Conservation (phyloP, 2,888 invertebrate species). For the Ophonus ardosiacus region DNA sequence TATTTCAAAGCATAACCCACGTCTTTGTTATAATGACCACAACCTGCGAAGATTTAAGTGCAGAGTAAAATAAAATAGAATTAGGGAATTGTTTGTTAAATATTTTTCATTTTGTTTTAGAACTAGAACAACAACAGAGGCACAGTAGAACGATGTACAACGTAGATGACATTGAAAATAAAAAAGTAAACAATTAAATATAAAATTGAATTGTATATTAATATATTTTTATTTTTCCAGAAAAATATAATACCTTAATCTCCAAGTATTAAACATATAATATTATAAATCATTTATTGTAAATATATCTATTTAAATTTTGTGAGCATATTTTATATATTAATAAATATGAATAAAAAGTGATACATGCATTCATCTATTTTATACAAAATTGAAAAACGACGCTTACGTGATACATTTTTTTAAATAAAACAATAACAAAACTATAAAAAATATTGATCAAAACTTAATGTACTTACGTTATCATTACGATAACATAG, state of each 20-base stretch:
- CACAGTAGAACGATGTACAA: conserved; percentile 28
- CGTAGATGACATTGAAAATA: conserved; percentile 5
- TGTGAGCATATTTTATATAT: neutral
- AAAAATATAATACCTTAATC: conserved; percentile 20
- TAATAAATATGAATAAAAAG: neutral
- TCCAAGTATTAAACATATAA: neutral
- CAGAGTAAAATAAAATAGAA: neutral
- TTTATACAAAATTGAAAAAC: too few species aligned
- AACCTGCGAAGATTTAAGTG: too few species aligned
- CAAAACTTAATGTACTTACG: neutral
- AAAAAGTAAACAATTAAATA: neutral
- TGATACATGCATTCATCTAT: neutral
- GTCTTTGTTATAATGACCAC: too few species aligned
- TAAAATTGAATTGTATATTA: neutral
- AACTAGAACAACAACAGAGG: conserved; percentile 11
- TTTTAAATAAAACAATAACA: too few species aligned
- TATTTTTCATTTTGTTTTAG: neutral
- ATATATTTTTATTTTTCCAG: neutral
- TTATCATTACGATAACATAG: conserved; percentile 19
- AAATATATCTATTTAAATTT: neutral
- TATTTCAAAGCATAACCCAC: too few species aligned
- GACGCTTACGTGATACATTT: too few species aligned
- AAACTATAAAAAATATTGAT: neutral
- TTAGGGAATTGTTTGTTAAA: neutral
- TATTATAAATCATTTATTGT: neutral